Evolutionary conservation across 2,113 vertebrate species (phyloP).

Genomic region (Eclectus roratus): DNA sequence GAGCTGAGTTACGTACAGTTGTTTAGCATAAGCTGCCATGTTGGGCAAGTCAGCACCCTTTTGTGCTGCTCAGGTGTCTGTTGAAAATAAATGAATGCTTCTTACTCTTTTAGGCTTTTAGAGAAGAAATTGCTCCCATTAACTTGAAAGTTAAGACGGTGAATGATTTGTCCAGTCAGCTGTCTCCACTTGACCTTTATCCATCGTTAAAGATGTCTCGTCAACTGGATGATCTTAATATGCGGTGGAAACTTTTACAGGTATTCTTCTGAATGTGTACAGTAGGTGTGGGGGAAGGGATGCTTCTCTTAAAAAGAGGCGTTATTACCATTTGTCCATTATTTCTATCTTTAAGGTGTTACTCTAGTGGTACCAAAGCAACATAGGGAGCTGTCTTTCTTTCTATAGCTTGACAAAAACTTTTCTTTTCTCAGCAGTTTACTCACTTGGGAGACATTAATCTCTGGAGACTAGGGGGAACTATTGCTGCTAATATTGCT

Average conservation of each 20-base stretch:
- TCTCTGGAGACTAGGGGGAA: not conserved
- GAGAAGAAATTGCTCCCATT: constrained; percentile 89
- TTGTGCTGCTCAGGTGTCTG: not conserved
- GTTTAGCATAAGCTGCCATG: not conserved
- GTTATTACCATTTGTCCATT: not conserved
- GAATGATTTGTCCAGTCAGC: constrained; percentile 90
- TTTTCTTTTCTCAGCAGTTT: not conserved
- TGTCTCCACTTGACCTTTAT: constrained; percentile 90
- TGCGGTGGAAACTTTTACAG: constrained; percentile 94
- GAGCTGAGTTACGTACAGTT: not conserved
- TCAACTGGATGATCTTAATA: constrained; percentile 94
- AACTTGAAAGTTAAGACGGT: constrained; percentile 86
- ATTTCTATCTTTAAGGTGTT: not conserved
- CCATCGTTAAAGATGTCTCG: constrained; percentile 89
- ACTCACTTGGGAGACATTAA: not conserved
- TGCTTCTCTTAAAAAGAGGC: not conserved
- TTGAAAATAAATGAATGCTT: not conserved
- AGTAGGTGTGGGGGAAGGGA: not conserved
- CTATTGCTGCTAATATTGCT: not conserved
- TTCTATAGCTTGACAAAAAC: not conserved
- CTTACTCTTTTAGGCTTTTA: constrained; percentile 80
- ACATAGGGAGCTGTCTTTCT: not conserved
- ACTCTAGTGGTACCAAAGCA: not conserved
- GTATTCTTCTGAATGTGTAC: constrained; percentile 63
- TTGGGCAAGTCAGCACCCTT: not conserved